These are phyloP conservation scores for Sclerurus mexicanus DNA, from an alignment of 2,113 vertebrate genomes.

Conservation along the genomic window DNA sequence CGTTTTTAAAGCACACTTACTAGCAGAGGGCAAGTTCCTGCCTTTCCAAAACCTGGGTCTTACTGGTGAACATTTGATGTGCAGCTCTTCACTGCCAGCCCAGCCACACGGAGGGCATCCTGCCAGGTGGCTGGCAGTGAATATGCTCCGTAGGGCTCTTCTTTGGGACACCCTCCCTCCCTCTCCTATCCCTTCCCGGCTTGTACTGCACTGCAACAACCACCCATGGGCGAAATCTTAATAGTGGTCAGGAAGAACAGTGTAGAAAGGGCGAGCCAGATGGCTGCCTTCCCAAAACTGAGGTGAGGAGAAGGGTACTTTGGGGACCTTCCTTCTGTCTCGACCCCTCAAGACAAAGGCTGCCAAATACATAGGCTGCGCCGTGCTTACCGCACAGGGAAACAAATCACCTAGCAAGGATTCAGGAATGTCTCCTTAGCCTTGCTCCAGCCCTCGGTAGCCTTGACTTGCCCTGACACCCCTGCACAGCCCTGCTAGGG, in stretches of 20 bases:
- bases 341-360: background rate
- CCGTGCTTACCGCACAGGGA: background rate
- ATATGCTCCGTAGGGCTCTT: fast-evolving
- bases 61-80: background rate
- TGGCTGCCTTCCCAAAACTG: background rate
- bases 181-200: background rate
- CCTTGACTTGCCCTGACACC: background rate
- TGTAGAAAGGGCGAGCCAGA: background rate
- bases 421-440: background rate
- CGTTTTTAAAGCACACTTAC: background rate
- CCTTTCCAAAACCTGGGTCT: background rate
- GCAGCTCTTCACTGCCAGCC: background rate
- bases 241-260: background rate
- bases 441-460: background rate
- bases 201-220: background rate
- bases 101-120: background rate
- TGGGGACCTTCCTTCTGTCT: background rate
- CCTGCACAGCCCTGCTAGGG: fast-evolving
- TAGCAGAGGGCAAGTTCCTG: background rate
- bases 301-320: fast-evolving
- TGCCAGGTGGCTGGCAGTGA: fast-evolving
- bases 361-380: background rate
- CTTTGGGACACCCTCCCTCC: background rate
- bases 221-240: background rate
- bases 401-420: background rate